These are phyloP conservation scores for Scaeva pyrastri DNA, from an alignment of 2,888 invertebrate species.

Conservation along the genomic window DNA sequence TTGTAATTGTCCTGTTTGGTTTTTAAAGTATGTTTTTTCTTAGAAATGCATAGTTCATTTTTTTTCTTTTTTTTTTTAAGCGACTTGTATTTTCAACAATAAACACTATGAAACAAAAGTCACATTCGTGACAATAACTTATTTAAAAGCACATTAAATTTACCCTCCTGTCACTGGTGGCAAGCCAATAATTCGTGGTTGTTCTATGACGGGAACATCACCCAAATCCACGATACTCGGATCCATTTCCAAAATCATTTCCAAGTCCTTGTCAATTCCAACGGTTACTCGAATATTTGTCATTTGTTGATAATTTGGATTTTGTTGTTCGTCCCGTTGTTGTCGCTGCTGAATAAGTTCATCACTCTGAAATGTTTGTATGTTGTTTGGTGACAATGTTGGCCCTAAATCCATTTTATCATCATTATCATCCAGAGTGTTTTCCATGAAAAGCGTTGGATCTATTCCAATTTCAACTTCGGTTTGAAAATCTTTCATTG, in stretches of 20 bases:
- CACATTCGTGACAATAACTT: not conserved
- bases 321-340: constrained; percentile 5
- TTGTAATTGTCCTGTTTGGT: no score
- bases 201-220: constrained; percentile 78
- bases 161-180: constrained; percentile 83
- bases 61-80: no score
- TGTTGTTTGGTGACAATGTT: constrained; percentile 13
- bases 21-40: no score
- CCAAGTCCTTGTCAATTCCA: constrained; percentile 86
- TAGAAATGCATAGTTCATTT: no score
- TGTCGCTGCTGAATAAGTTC: not conserved
- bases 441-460: constrained; percentile 78
- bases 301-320: constrained; percentile 36
- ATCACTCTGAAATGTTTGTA: not conserved
- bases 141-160: constrained; percentile 2
- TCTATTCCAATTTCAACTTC: constrained; percentile 80
- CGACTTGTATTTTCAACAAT: no score
- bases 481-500: constrained; percentile 33
- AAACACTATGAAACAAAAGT: not conserved
- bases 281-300: constrained; percentile 84
- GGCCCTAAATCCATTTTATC: constrained; percentile 42
- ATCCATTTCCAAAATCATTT: constrained; percentile 87
- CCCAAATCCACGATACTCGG: constrained; percentile 86
- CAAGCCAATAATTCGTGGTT: constrained; percentile 79
- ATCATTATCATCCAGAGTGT: constrained; percentile 27